Percentiles rank a stretch among this genome's conserved stretches.
These are phyloP conservation scores for Sitta carolinensis DNA, from an alignment of 2,797 vertebrate species.

Conservation along the genomic window DNA sequence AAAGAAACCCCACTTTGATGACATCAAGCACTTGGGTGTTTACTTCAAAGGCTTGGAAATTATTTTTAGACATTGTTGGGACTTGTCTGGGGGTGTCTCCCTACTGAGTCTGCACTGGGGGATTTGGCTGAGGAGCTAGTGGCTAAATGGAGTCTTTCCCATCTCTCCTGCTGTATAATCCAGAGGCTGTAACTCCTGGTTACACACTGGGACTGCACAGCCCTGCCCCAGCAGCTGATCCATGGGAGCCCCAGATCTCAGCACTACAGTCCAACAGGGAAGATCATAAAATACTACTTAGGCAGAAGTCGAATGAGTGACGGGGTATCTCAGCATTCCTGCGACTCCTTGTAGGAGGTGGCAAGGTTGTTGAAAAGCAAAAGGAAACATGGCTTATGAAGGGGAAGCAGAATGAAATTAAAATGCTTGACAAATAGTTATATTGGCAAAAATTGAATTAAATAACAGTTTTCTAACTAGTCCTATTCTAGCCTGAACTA, in stretches of 20 bases:
- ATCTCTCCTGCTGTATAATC: background rate
- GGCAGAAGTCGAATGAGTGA: background rate
- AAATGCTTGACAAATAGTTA: background rate
- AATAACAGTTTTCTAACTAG: background rate
- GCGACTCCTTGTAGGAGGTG: background rate
- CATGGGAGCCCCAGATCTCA: background rate
- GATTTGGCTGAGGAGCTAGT: background rate
- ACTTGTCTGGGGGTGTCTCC: background rate
- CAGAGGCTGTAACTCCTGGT: background rate
- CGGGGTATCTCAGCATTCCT: background rate
- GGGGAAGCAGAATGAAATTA: background rate
- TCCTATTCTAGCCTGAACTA: background rate
- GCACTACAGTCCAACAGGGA: background rate
- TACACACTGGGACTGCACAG: background rate
- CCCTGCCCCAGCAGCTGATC: background rate
- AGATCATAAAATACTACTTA: background rate
- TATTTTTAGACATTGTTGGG: background rate
- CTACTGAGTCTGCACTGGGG: background rate
- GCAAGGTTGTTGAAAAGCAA: background rate
- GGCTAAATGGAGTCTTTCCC: background rate
- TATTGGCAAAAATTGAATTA: background rate
- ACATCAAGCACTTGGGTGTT: background rate
- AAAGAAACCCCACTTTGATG: background rate
- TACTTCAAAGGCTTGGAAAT: background rate
- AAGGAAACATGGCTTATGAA: background rate